Conservation (phyloP, 2,888 invertebrate genomes). For the Orthosia gracilis region DNA sequence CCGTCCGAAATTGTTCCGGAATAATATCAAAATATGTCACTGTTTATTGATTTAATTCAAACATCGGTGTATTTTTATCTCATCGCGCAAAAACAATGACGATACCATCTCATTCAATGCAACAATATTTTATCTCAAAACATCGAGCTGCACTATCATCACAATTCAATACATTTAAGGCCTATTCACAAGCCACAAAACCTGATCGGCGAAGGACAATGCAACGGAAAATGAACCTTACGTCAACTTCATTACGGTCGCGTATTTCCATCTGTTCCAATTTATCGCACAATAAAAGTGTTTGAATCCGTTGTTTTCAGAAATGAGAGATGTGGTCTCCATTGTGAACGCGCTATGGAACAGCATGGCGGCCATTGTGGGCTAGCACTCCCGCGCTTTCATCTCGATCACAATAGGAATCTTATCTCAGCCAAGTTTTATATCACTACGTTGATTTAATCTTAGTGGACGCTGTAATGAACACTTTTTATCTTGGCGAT, state of each 20-base stretch:
- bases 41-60: constrained; percentile 3
- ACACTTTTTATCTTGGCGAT: constrained; percentile 59
- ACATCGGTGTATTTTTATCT: constrained; percentile 23
- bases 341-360: constrained; percentile 79
- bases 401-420: constrained; percentile 83
- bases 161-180: constrained; percentile 63
- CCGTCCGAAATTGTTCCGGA: neutral
- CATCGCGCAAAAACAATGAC: constrained; percentile 32
- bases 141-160: constrained; percentile 42
- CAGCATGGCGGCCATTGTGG: constrained; percentile 59
- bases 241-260: constrained; percentile 75
- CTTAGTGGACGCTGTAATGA: constrained; percentile 65
- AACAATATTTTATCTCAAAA: constrained; percentile 56
- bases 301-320: constrained; percentile 85
- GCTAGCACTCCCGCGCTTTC: constrained; percentile 76
- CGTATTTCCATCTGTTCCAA: constrained; percentile 83
- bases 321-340: constrained; percentile 82
- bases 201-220: constrained; percentile 59
- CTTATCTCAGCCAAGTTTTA: constrained; percentile 83
- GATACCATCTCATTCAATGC: constrained; percentile 36
- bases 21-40: neutral
- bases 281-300: constrained; percentile 88
- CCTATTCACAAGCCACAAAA: constrained; percentile 46
- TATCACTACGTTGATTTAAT: constrained; percentile 81
- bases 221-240: constrained; percentile 64